These are phyloP conservation scores for Picathartes gymnocephalus DNA, from an alignment of 2,113 vertebrate species.

Conservation along the genomic window DNA sequence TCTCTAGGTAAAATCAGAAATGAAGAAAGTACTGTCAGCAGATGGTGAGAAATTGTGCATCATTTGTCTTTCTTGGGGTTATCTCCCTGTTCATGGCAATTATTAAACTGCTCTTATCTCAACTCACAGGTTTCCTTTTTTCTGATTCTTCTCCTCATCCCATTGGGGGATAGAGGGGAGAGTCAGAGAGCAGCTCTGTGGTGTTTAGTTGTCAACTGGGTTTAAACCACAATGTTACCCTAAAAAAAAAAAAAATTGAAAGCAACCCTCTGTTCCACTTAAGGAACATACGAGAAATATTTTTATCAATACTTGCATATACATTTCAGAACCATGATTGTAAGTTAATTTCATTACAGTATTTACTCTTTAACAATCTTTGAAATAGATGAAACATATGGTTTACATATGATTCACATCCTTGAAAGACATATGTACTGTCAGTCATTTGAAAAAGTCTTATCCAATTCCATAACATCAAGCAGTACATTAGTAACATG, in stretches of 20 bases:
- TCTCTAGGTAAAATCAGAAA: neutral
- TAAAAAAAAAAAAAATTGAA: neutral
- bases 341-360: neutral
- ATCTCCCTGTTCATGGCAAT: neutral
- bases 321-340: neutral
- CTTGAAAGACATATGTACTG: neutral
- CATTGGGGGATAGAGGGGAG: neutral
- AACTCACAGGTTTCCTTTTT: neutral
- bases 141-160: neutral
- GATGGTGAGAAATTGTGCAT: neutral
- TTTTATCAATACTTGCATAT: neutral
- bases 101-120: neutral
- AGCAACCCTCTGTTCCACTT: neutral
- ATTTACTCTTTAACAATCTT: neutral
- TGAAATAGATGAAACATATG: neutral
- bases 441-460: neutral
- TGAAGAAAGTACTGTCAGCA: neutral
- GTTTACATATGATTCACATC: neutral
- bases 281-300: neutral
- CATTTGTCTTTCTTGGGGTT: neutral
- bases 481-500: neutral
- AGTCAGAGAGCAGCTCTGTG: neutral
- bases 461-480: neutral
- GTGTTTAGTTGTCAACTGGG: neutral
- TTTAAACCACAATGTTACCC: neutral